phyloP scores from a whole-genome alignment of 2,797 vertebrate genomes.

The Epinephelus coioides region DNA sequence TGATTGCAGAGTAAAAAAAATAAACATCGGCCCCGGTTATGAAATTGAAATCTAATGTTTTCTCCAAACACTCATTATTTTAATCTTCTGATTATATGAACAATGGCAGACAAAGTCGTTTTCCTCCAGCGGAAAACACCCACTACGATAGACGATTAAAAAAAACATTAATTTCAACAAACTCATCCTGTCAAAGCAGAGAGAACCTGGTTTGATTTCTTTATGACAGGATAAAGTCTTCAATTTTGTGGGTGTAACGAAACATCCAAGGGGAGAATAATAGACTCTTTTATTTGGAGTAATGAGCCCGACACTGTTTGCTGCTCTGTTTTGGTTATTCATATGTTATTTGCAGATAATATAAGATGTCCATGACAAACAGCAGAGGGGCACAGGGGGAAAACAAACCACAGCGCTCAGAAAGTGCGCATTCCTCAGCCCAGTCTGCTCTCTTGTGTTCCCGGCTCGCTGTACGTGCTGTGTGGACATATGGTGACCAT shows the following conservation, averaged over 20 bases:
- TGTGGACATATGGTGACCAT: conserved; percentile 83
- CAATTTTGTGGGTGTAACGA: neutral
- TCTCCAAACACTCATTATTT: neutral
- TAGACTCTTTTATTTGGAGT: neutral
- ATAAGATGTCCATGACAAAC: conserved; percentile 39
- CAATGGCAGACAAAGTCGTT: neutral
- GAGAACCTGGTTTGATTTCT: neutral
- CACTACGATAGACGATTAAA: neutral
- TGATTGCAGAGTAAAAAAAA: no score
- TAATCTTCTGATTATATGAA: neutral
- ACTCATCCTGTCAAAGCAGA: neutral
- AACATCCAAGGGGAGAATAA: neutral
- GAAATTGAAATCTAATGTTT: neutral
- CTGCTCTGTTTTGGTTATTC: neutral
- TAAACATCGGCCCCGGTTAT: neutral
- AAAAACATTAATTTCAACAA: neutral
- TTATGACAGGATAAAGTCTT: neutral
- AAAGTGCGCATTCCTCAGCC: conserved; percentile 46
- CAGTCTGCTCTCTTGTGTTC: conserved; percentile 49
- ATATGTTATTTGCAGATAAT: conserved; percentile 41
- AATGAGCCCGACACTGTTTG: conserved; percentile 11
- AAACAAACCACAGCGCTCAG: conserved; percentile 46
- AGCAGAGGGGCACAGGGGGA: conserved; percentile 38
- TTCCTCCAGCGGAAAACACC: neutral
- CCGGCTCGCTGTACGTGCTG: conserved; percentile 52